Conservation (phyloP, 2,113 vertebrate genomes). For the Calyptommatus sinebrachiatus region DNA sequence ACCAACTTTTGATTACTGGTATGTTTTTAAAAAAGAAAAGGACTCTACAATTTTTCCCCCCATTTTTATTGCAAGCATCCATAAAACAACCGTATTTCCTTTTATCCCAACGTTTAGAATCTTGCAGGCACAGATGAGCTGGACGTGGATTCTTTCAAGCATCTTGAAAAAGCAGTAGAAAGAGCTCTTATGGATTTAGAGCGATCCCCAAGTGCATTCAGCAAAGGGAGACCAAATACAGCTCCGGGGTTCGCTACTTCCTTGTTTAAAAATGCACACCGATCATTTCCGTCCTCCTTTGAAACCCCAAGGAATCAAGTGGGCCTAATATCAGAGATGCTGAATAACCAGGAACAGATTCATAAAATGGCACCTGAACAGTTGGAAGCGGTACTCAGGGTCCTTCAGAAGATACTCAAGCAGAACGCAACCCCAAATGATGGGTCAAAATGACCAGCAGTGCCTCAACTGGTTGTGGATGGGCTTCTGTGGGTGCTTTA, state of each 20-base stretch:
- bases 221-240: constrained; percentile 29
- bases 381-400: constrained; percentile 32
- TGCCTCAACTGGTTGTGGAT: background rate
- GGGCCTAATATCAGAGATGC: constrained; percentile 4
- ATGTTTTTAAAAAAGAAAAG: background rate
- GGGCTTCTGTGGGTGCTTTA: background rate
- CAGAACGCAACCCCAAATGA: constrained; percentile 25
- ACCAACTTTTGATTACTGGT: too few species aligned
- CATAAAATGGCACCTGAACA: constrained; percentile 49
- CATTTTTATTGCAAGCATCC: background rate
- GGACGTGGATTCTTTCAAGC: constrained; percentile 27
- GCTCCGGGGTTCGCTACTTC: constrained; percentile 35
- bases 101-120: constrained; percentile 59
- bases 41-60: background rate
- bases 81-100: constrained; percentile 7
- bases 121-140: constrained; percentile 53
- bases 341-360: constrained; percentile 31
- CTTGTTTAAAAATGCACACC: constrained; percentile 22
- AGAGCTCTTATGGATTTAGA: constrained; percentile 42
- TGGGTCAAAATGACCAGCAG: constrained; percentile 2
- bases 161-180: constrained; percentile 53
- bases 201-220: background rate
- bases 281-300: background rate
- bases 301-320: constrained; percentile 18
- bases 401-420: constrained; percentile 37